Base-by-base conservation (phyloP, 2,797 vertebrate genomes). In the Buceros bicornis region DNA sequence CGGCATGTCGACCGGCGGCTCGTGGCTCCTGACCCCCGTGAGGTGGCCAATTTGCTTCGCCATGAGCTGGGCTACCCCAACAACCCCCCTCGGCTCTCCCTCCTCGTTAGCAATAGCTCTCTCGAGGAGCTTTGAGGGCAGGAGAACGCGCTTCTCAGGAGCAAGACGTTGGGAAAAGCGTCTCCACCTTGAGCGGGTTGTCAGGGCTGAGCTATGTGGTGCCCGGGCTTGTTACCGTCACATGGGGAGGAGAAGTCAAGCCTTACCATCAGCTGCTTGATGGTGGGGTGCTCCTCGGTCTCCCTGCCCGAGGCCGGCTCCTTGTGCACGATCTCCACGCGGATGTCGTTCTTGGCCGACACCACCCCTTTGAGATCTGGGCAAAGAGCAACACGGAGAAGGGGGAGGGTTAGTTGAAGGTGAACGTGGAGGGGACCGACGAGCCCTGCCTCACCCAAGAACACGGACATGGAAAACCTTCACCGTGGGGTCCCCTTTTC, bases 211-310 rank as follows among this genome's bases (percentile, higher is more conserved):
- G 19, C 15, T 15, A 16, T 54, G 3, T 40, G 3, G 25, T 10
- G 76, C 76, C 80, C 1, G 18, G 22, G 67, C 60, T 95, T 48
- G 4, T 90, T 67, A 70, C 50, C 50, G 6, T 82, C 69, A 64
- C 10, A 16, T 1, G 31, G 19, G 82, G 64, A 17, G 16, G 15
- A 61, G 79, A 40, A 61, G 31, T 42, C 33, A 35, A 51, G 80
- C 90, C 99, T 99, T 97, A 99, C 99, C 99, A 99, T 99, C 95
- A 99, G 98, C 95, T 99, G 99, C 98, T 99, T 99, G 98, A 99
- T 99, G 87, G 98, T 98, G 11, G 99, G 97, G 93, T 99, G 99
- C 28, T 99, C 99, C 92, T 99, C 99, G 0, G 98, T 98, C 74
- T 99, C 99, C 48, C 99, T 97, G 14, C 99, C 98, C 0, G 99